Evolutionary conservation across 2,888 invertebrate species (phyloP).

Genomic region (Trimorus sp.): DNA sequence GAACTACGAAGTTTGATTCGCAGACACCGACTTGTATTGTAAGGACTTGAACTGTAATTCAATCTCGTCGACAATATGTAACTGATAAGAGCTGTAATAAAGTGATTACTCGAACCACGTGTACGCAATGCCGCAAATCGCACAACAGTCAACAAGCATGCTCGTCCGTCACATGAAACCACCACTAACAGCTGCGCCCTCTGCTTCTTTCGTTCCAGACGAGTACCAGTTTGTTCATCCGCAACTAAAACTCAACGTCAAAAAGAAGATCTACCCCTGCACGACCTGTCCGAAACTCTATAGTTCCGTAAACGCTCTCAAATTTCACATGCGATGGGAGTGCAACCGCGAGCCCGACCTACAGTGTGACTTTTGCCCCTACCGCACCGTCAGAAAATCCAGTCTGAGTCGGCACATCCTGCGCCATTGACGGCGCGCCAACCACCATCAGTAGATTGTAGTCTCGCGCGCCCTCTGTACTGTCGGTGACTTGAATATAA

Average conservation of each 20-base stretch:
- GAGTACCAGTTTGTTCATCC: not conserved
- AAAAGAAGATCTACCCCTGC: slow-evolving; percentile 65
- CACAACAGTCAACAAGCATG: slow-evolving; percentile 2
- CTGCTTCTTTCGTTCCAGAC: too few species aligned
- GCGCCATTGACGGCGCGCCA: slow-evolving; percentile 20
- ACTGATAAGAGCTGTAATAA: slow-evolving; percentile 48
- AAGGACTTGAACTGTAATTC: slow-evolving; percentile 38
- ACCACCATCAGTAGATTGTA: too few species aligned
- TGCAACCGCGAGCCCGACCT: slow-evolving; percentile 72
- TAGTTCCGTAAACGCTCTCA: slow-evolving; percentile 69
- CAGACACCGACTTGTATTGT: slow-evolving; percentile 6
- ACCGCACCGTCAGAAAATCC: slow-evolving; percentile 73
- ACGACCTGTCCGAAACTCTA: slow-evolving; percentile 70
- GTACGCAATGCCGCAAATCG: slow-evolving; percentile 1
- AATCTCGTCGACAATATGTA: slow-evolving; percentile 58
- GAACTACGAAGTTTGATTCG: not conserved
- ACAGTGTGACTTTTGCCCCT: slow-evolving; percentile 73
- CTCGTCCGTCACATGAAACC: too few species aligned
- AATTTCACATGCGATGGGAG: slow-evolving; percentile 72
- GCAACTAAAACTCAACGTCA: not conserved
- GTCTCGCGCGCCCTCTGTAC: too few species aligned
- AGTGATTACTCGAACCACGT: slow-evolving; percentile 31
- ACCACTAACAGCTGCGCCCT: too few species aligned
- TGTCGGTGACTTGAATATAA: too few species aligned
- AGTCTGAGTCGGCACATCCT: slow-evolving; percentile 73